Evolutionary conservation across 2,888 invertebrate genomes (phyloP).

Genomic region (Tribolium freemani): DNA sequence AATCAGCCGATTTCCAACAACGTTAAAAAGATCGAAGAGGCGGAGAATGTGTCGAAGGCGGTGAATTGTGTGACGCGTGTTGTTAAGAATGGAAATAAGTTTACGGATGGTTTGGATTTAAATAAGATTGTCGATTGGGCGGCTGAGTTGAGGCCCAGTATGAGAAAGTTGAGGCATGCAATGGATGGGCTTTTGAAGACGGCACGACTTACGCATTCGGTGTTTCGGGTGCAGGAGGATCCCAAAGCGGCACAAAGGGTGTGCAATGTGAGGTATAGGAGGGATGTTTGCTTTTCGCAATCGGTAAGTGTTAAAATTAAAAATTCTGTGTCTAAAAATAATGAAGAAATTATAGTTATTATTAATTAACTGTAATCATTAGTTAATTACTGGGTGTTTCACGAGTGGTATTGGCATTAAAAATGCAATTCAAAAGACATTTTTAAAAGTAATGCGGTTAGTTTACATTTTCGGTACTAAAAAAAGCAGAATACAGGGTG

Average conservation of each 20-base stretch:
- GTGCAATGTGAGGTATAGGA: conserved; percentile 81
- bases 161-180: conserved; percentile 84
- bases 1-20: conserved; percentile 51
- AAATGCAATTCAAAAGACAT: too few relatives aligned
- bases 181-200: conserved; percentile 84
- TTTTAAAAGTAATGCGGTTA: too few relatives aligned
- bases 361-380: too few relatives aligned
- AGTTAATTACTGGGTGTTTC: too few relatives aligned
- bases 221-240: conserved; percentile 85
- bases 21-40: conserved; percentile 52
- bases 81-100: conserved; percentile 78
- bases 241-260: conserved; percentile 81
- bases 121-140: conserved; percentile 82
- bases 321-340: too few relatives aligned
- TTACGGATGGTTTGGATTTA: conserved; percentile 79
- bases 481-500: too few relatives aligned
- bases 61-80: conserved; percentile 71
- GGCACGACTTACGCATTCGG: conserved; percentile 85
- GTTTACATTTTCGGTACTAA: too few relatives aligned
- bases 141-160: conserved; percentile 82
- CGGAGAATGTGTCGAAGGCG: conserved; percentile 67
- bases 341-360: too few relatives aligned
- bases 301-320: conserved; percentile 78
- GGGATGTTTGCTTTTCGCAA: conserved; percentile 93
- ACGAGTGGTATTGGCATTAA: too few relatives aligned